These are phyloP conservation scores for Caenorhabditis sp. DNA, from an alignment of 2,888 invertebrate species.

Conservation along the genomic window DNA sequence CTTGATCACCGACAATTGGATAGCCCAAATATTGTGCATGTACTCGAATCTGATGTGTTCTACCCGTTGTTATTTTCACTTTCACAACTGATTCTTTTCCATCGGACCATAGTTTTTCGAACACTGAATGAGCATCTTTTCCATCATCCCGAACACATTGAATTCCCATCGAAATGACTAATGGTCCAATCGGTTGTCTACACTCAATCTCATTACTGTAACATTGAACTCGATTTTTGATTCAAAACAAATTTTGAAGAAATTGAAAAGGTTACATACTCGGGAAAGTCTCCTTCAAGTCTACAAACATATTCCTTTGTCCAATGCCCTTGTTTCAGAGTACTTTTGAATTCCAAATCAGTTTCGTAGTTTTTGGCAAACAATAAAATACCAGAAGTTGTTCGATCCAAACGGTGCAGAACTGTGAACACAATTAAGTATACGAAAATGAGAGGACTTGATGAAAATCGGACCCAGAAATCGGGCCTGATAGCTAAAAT, in stretches of 20 bases:
- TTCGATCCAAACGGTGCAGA: constrained; percentile 78
- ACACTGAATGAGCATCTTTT: constrained; percentile 53
- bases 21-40: constrained; percentile 96
- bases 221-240: too few relatives aligned
- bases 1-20: constrained; percentile 94
- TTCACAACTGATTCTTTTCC: constrained; percentile 83
- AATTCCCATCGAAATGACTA: constrained; percentile 88
- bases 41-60: constrained; percentile 98
- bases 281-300: constrained; percentile 91
- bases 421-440: too few relatives aligned
- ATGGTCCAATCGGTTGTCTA: constrained; percentile 64
- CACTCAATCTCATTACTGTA: constrained; percentile 64
- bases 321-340: constrained; percentile 88
- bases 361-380: constrained; percentile 92
- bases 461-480: too few relatives aligned
- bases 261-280: constrained; percentile 76
- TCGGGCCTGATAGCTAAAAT: too few relatives aligned
- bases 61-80: constrained; percentile 91
- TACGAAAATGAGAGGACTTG: too few relatives aligned
- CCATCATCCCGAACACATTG: constrained; percentile 91
- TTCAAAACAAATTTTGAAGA: constrained; percentile 5
- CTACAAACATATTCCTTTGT: constrained; percentile 93
- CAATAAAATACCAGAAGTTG: constrained; percentile 91
- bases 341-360: constrained; percentile 89
- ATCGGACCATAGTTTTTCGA: constrained; percentile 52